Evolutionary conservation across 2,888 invertebrate genomes (phyloP).

Genomic region (Aspidapion aeneum): DNA sequence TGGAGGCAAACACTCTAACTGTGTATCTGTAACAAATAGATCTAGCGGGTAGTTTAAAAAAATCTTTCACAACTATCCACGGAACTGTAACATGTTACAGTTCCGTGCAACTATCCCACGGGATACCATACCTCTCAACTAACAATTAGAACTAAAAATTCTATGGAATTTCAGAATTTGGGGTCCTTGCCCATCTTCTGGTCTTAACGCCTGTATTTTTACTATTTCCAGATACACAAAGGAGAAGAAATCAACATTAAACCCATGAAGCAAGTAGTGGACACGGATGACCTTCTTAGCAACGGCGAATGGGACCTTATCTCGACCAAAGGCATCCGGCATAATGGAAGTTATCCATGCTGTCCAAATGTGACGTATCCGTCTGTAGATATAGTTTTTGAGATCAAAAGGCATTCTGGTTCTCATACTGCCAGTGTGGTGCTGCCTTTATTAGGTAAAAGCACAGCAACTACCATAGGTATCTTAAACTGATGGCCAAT

Average conservation of each 20-base stretch:
- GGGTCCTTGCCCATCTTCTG: not conserved
- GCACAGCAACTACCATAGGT: not conserved
- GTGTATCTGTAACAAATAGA: too few species aligned
- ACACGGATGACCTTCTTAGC: constrained; percentile 48
- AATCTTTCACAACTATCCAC: too few species aligned
- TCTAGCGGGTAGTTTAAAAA: too few species aligned
- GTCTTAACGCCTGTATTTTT: too few species aligned
- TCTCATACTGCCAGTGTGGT: constrained; percentile 56
- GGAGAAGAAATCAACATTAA: constrained; percentile 60
- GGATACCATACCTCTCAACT: too few species aligned
- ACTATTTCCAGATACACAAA: constrained; percentile 47
- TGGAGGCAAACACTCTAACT: too few species aligned
- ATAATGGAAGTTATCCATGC: constrained; percentile 51
- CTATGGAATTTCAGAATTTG: too few species aligned
- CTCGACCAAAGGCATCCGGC: constrained; percentile 46
- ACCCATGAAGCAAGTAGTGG: constrained; percentile 27
- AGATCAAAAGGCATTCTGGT: constrained; percentile 56
- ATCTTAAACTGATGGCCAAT: too few species aligned
- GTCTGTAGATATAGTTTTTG: constrained; percentile 55
- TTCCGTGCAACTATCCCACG: too few species aligned
- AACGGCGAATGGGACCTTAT: constrained; percentile 60
- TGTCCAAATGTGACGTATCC: constrained; percentile 60
- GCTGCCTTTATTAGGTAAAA: constrained; percentile 52
- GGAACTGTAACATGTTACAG: too few species aligned
- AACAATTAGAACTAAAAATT: too few species aligned